Conservation (phyloP, 64 coral and sea anemone genomes). For the Stichodactyla helianthus region DNA sequence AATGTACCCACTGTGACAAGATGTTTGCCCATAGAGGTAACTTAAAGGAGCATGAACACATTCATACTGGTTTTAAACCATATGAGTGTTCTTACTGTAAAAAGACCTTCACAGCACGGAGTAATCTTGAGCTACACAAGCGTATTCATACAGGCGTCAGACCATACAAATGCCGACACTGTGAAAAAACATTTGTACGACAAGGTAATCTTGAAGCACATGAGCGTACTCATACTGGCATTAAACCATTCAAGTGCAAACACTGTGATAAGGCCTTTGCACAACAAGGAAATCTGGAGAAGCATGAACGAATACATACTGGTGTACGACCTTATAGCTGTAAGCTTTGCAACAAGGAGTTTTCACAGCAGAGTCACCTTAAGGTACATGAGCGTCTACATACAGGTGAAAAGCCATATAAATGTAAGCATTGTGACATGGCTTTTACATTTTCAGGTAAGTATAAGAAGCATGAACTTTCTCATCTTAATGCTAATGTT, state of each 20-base stretch:
- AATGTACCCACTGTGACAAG: slow-evolving; percentile 41
- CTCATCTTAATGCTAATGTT: too few relatives aligned
- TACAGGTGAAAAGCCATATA: too few relatives aligned
- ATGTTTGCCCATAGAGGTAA: slow-evolving; percentile 15
- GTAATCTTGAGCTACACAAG: too few relatives aligned
- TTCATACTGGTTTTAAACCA: too few relatives aligned
- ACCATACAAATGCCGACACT: slow-evolving; percentile 37
- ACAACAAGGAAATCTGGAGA: background rate
- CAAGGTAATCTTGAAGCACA: slow-evolving; percentile 16
- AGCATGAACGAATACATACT: background rate
- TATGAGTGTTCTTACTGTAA: background rate
- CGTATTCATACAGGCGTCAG: background rate
- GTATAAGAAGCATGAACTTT: too few relatives aligned
- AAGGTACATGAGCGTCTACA: too few relatives aligned
- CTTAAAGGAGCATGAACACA: slow-evolving; percentile 1
- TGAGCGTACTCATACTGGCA: background rate
- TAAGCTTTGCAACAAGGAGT: background rate
- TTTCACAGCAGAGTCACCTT: too few relatives aligned
- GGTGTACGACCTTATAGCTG: background rate
- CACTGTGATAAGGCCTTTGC: background rate
- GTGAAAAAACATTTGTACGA: slow-evolving; percentile 28
- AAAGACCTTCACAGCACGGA: background rate
- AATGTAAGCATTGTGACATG: too few relatives aligned
- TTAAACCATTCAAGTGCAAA: background rate
- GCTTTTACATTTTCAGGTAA: too few relatives aligned